Evolutionary conservation across 2,888 invertebrate species (phyloP), one percentile per base, ranked within the genome.

Genomic region (Athripsodes cinereus): DNA sequence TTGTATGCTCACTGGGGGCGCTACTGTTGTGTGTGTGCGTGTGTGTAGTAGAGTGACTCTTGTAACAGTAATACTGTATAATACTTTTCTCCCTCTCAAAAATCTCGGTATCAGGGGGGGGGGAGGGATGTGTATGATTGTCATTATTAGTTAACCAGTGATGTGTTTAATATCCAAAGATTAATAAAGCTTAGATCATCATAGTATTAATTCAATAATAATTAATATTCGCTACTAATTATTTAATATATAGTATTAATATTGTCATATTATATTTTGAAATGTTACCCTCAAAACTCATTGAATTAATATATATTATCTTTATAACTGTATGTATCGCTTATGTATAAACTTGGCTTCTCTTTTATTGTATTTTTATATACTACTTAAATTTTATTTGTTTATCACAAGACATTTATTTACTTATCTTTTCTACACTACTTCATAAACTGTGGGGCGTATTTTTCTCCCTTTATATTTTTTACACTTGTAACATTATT

Each of bases 221-320:
- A 44, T 44, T 16, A n/a, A n/a, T n/a, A n/a, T n/a, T n/a, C n/a
- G n/a, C n/a, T n/a, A n/a, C n/a, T n/a, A n/a, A n/a, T n/a, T 46
- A 18, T 11, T 46, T 46, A 31, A 10, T 10, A 46, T 46, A 46
- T 46, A 46, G 5, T n/a, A 16, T 10, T 8, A 48, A 20, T 48
- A 19, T 48, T 19, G 6, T 20, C n/a, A n/a, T 20, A 20, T 19
- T 48, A 48, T n/a, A 19, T 52, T 22, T 46, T 52, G 52, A 56
- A 57, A 50, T 56, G 62, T 62, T 57, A 62, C 62, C 62, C 58
- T 55, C 55, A 58, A 52, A 60, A 62, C 54, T 62, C 57, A 44
- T 52, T 59, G 26, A 6, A 26, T 26, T 26, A 8, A 40, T 16
- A 5, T 40, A 8, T 40, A 5, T 5, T 40, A 40, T 40, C 13